Base-by-base conservation (phyloP, 2,113 vertebrate genomes). In the Porphyrio hochstetteri region DNA sequence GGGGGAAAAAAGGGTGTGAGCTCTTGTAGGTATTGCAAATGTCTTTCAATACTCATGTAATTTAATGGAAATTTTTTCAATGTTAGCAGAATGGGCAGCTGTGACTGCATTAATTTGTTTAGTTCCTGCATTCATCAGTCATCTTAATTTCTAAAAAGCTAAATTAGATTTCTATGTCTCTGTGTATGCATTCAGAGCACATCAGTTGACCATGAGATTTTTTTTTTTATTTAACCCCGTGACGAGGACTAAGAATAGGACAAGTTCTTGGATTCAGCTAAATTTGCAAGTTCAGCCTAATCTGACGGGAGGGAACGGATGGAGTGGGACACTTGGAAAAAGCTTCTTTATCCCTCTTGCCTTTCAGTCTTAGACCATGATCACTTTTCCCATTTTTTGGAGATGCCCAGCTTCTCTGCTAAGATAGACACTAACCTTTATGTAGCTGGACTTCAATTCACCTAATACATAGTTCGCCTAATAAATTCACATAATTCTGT, bases 141-240 rank as follows among this genome's bases (percentile, higher is more conserved):
- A 29, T 29, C 9, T 67, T 77, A 20, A 40, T 55, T 96, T 86
- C 35, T 91, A 35, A 46, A 74, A 55, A 80, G 16, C 27, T 67
- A 20, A 42, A 56, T 42, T 15, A 42, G 20, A 28, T 9, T 50
- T 35, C 46, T 42, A 17, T 52, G 71, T 14, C 11, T 84, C 18
- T 10, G 16, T 77, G 0, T 68, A 28, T 80, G 46, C 77, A 75
- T 95, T 90, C 60, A 86, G 79, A 68, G 65, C 14, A 83, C 63
- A 82, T 80, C 20, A 60, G 0, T 14, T 83, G 55, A 50, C 42
- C 76, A 3, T 35, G 65, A 46, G 44, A 19, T 46, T 19, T 46
- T 46, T 46, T 44, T 46, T 69, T 7, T 86, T 40, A 59, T 74
- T 91, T 63, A 63, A 46, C 0, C 0, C 0, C 1, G 0, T 42